These are phyloP conservation scores for Echinops telfairi DNA, from an alignment of 2,113 vertebrate species.

Conservation along the genomic window DNA sequence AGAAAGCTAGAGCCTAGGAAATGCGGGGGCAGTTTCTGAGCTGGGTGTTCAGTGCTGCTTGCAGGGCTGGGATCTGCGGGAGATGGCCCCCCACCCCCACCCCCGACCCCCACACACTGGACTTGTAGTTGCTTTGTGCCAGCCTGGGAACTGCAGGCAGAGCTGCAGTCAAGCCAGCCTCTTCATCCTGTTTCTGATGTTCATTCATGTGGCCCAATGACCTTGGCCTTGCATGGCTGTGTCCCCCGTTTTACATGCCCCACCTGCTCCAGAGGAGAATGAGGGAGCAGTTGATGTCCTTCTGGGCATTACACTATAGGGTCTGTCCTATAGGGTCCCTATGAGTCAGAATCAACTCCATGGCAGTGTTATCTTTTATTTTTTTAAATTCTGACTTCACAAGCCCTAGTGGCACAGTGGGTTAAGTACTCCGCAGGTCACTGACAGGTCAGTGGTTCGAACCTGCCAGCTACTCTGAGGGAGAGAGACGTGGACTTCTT, in stretches of 20 bases:
- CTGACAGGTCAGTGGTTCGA: no score
- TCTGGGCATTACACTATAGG: no score
- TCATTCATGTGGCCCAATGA: constrained; percentile 58
- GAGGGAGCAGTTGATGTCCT: not conserved
- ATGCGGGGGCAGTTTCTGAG: not conserved
- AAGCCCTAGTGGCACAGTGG: no score
- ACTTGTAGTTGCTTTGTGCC: not conserved
- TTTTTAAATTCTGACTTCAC: no score
- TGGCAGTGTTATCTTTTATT: no score
- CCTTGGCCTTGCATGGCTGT: constrained; percentile 57
- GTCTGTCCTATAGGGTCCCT: not conserved
- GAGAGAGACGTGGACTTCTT: no score
- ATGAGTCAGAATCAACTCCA: not conserved
- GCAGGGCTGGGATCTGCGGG: accelerated
- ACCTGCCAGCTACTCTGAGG: no score
- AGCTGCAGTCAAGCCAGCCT: not conserved
- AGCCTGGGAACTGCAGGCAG: not conserved
- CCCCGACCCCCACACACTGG: no score
- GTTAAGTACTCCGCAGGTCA: no score
- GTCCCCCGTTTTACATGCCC: not conserved
- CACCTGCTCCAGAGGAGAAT: not conserved
- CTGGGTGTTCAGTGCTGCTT: not conserved
- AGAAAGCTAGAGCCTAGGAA: not conserved
- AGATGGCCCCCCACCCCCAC: not conserved
- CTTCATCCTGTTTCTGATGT: not conserved